These are phyloP conservation scores for Trypoxylon attenuatum DNA, from an alignment of 2,888 invertebrate genomes.

Conservation along the genomic window DNA sequence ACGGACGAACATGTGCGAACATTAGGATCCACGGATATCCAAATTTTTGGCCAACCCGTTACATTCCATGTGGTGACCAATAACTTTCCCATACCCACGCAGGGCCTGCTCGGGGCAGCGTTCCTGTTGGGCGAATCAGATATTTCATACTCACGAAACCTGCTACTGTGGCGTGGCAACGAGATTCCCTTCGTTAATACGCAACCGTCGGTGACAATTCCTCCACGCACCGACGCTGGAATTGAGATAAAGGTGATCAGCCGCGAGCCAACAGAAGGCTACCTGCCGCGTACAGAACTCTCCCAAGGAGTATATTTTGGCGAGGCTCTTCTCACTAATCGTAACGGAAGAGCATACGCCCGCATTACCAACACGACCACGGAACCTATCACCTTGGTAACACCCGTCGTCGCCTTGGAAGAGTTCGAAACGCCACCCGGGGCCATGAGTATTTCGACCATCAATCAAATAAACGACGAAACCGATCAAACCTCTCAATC, in stretches of 20 bases:
- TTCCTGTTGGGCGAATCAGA: neutral
- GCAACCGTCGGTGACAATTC: too few relatives aligned
- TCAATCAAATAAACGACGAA: too few relatives aligned
- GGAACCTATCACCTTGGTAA: neutral
- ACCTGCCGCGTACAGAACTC: neutral
- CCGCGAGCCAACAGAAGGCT: too few relatives aligned
- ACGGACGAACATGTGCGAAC: neutral
- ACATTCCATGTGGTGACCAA: neutral
- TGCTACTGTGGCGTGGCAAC: neutral
- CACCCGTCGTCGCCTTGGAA: neutral
- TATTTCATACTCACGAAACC: neutral
- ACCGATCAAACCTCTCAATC: too few relatives aligned
- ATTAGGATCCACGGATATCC: neutral
- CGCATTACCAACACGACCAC: neutral
- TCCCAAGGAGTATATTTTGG: neutral
- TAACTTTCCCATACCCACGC: neutral
- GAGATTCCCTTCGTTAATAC: neutral
- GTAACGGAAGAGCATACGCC: neutral
- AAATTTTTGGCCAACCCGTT: neutral
- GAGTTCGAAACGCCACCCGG: too few relatives aligned
- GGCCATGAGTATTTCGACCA: too few relatives aligned
- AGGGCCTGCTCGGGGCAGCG: neutral
- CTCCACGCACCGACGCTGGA: too few relatives aligned
- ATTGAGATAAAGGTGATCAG: too few relatives aligned
- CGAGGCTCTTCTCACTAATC: neutral